Evolutionary conservation across 2,113 vertebrate genomes (phyloP), one percentile per base, ranked within the genome.

Genomic region (Dicrurus megarhynchus): DNA sequence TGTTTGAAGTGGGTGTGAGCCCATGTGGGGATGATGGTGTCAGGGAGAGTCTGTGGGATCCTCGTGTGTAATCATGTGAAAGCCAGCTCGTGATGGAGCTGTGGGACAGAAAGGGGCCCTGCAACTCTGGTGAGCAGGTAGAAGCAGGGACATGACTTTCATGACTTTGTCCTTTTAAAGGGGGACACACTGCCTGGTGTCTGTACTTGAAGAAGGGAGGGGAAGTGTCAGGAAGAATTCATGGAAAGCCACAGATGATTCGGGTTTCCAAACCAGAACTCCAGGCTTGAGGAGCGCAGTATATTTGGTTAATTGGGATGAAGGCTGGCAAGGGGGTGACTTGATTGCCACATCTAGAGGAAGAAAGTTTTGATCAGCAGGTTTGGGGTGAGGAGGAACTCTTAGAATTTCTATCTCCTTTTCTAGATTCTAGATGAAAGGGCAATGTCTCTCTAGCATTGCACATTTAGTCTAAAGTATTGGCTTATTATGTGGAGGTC

Each of bases 61-160:
- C 0, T 74, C 0, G 0, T 49, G 52, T 74, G 63, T 57, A 24
- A 17, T 82, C 2, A 0, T 22, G 19, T 73, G 64, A 77, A 33
- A 49, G 46, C 0, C 0, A 70, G 30, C 19, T 70, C 4, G 5
- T 6, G 3, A 1, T 42, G 57, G 74, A 61, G 60, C 42, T 20
- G 18, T n/a, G 35, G 37, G 67, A 47, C 39, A 60, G 49, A 64
- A 75, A 24, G 39, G 65, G 52, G 46, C 53, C 33, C 27, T 59
- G 56, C 42, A 46, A 6, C 28, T 90, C 47, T 60, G 24, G 39
- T 73, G 49, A 68, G 24, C 21, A 52, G 32, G 33, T 15, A 46
- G n/a, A 55, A 84, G 32, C 53, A 83, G 41, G 41, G 37, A 44
- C 19, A 28, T 63, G 47, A 56, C 32, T 44, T 55, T 70, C 4